Evolutionary conservation across 1,140 invertebrate genomes (phyloP), one percentile per base, ranked within the genome.

Genomic region (Cydia splendana): DNA sequence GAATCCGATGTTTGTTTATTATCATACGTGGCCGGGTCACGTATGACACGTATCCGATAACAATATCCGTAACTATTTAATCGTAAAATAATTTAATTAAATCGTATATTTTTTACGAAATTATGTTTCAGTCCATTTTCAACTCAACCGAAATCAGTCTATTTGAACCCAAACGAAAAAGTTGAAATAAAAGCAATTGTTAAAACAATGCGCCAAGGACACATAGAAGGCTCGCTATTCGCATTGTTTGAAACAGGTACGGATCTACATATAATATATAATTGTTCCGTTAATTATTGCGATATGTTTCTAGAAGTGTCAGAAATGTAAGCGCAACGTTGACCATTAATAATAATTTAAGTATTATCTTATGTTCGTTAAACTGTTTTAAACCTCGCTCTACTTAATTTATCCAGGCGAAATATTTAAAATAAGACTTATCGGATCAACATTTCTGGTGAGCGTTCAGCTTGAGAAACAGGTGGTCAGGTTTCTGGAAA

Each of bases 161-260:
- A 82, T 77, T 82, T 92, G 65, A 84, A 82, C 76, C 84, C 86
- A 2, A 80, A 82, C 62, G 80, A 90, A 73, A 88, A 86, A 76
- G 78, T 91, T 73, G 83, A 90, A 45, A 78, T 92, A 12, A 85
- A 80, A 80, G 78, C 91, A 69, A 80, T 69, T 15, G 86, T 91
- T 75, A 90, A 91, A 84, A 91, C 88, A 30, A 91, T 92, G 89
- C 83, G 88, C 75, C 79, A 90, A 42, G 89, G 87, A 45, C 79
- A 85, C 62, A 80, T 75, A 3, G 67, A 82, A 73, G 87, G 88
- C 65, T 48, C 78, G 24, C 67, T 92, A 34, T 69, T 79, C 62
- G 87, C 85, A 53, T 74, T 80, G 69, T 90, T 90, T 80, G 91
- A 92, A 84, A 91, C 91, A 51, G 91, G 91, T 91, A 86, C 42